These are phyloP conservation scores for Micropoecilia bifurca DNA, from an alignment of 2,797 vertebrate species.

Conservation along the genomic window DNA sequence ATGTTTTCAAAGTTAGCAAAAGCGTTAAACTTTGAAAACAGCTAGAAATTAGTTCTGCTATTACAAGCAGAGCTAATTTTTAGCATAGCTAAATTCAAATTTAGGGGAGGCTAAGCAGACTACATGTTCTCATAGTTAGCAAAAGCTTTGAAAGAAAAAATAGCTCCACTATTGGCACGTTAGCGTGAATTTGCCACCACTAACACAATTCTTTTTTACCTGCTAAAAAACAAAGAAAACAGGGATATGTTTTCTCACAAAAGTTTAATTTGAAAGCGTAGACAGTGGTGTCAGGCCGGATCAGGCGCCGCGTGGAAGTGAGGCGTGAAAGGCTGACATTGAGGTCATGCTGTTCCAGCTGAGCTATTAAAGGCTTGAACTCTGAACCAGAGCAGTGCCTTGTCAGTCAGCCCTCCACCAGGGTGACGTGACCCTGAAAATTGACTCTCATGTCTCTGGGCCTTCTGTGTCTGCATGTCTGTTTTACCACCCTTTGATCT, in stretches of 20 bases:
- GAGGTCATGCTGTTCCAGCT: constrained; percentile 54
- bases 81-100: no score
- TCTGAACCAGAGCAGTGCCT: constrained; percentile 59
- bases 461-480: constrained; percentile 23
- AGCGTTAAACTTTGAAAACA: no score
- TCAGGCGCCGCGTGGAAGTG: constrained; percentile 40
- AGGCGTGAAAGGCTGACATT: constrained; percentile 40
- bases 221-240: background rate
- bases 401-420: constrained; percentile 43
- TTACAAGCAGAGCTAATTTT: no score
- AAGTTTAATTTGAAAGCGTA: constrained; percentile 33
- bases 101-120: no score
- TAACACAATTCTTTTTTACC: no score
- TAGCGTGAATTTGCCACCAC: no score
- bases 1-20: no score
- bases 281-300: constrained; percentile 27
- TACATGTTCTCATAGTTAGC: no score
- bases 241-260: background rate
- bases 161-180: no score
- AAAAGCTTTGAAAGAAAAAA: no score
- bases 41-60: no score
- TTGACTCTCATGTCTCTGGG: constrained; percentile 44
- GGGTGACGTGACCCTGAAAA: constrained; percentile 70
- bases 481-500: constrained; percentile 15
- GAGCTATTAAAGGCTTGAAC: constrained; percentile 71